Evolutionary conservation across 2,797 vertebrate genomes (phyloP), one percentile per base, ranked within the genome.

Genomic region (Antennarius maculatus): DNA sequence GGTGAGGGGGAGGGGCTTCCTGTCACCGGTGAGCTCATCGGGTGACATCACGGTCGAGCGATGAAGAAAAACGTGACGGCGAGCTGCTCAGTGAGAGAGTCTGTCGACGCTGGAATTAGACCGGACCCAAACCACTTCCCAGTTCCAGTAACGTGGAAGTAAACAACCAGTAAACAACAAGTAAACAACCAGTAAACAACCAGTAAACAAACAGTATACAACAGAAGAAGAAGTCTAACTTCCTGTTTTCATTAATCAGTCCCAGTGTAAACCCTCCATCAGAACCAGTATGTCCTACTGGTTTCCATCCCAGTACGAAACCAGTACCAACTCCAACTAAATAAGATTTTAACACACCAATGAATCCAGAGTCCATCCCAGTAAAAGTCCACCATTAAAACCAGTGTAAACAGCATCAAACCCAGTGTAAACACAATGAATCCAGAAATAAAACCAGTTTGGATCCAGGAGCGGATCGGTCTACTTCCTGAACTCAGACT

Each of bases 91-190:
- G 49, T 1, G 66, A 71, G 70, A 0, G 37, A 69, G 28, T 4
- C 52, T 42, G 69, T 58, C 68, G 51, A 17, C 69, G 37, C 66
- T 78, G 66, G 71, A 75, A 80, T 85, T 61, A 76, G 27, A 72
- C 55, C 28, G 31, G 39, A 57, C 64, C 15, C 23, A 56, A 74
- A 72, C 69, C 27, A 79, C 28, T 54, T 18, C 54, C 41, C 27
- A 66, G 54, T 7, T 14, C 5, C 23, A 15, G 43, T 27, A 10
- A 8, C 5, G 37, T 7, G 52, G 14, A 28, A 18, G 14, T 3
- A 29, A 31, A 16, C 27, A 10, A 47, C 9, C 34, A n/a, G 7
- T 39, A 3, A 15, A 31, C 4, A 28, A 51, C 11, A 39, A 9
- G 42, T 39, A 11, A 11, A 7, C 37, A 23, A 12, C n/a, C n/a